Percentiles rank a stretch among this genome's conserved stretches.
Conservation (phyloP, 2,797 vertebrate species). For the Acrossocheilus wenchowensis region DNA sequence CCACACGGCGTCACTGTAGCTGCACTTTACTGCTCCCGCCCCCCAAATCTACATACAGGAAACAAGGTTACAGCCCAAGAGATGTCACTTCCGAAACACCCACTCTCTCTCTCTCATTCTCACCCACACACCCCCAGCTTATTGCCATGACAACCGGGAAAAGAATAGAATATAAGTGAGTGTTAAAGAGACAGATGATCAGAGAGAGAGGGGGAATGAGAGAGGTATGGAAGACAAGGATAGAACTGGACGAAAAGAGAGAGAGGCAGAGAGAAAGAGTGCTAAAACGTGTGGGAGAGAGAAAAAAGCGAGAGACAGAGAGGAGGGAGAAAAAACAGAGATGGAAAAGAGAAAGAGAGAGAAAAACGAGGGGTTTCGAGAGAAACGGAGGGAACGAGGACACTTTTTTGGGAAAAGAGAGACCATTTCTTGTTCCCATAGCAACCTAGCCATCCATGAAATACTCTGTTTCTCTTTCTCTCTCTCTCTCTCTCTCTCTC, state of each 20-base stretch:
- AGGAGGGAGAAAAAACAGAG: conserved; percentile 8
- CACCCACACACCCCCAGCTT: conserved; percentile 83
- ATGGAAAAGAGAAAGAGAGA: conserved; percentile 39
- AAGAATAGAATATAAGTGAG: conserved; percentile 87
- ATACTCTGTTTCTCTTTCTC: conserved; percentile 76
- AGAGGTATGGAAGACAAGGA: conserved; percentile 49
- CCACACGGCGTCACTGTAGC: conserved; percentile 68
- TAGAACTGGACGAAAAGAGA: conserved; percentile 39
- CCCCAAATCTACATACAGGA: conserved; percentile 82
- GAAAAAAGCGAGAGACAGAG: conserved; percentile 57
- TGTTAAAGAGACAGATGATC: conserved; percentile 83
- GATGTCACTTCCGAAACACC: conserved; percentile 88
- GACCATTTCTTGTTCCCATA: conserved; percentile 86
- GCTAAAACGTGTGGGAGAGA: conserved; percentile 60
- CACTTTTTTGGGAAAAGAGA: conserved; percentile 82
- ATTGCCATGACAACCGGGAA: conserved; percentile 87
- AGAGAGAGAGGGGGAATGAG: conserved; percentile 67
- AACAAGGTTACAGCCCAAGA: conserved; percentile 86
- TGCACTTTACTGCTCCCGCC: conserved; percentile 56
- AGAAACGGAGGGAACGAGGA: conserved; percentile 73
- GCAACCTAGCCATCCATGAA: conserved; percentile 85
- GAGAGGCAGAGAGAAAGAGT: conserved; percentile 35
- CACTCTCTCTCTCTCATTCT: conserved; percentile 79
- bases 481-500: conserved; percentile 61
- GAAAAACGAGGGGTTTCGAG: conserved; percentile 66